These are phyloP conservation scores for Alethe diademata DNA, from an alignment of 2,113 vertebrate genomes.

Conservation along the genomic window DNA sequence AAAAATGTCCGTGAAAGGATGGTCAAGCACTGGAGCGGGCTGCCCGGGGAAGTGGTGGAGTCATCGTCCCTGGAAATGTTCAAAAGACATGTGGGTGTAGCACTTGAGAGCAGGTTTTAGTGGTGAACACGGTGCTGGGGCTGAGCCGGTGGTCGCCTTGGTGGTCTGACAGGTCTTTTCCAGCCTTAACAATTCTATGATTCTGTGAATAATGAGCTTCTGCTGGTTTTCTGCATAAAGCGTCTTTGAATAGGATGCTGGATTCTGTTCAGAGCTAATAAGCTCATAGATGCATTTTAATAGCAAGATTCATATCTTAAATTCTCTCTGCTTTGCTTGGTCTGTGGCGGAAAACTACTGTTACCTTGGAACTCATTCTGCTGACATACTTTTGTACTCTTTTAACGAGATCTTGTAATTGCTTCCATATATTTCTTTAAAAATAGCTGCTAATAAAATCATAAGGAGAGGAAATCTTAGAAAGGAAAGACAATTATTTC, in stretches of 20 bases:
- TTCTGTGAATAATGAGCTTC: background rate
- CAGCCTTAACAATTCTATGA: background rate
- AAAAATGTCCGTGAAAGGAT: background rate
- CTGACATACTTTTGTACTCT: background rate
- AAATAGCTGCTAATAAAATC: background rate
- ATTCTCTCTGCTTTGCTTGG: background rate
- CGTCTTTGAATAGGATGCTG: background rate
- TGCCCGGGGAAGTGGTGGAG: background rate
- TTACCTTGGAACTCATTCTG: background rate
- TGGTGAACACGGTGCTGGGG: background rate
- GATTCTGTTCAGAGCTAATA: background rate
- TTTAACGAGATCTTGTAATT: background rate
- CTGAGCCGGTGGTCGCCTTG: background rate
- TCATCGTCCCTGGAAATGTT: background rate
- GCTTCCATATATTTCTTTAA: background rate
- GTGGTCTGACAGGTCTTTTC: background rate
- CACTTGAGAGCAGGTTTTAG: background rate
- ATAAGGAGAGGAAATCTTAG: background rate
- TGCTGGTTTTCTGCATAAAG: background rate
- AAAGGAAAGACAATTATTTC: background rate
- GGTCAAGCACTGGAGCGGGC: background rate
- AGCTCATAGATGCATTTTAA: background rate
- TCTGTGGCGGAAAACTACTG: background rate
- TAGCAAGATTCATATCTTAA: background rate
- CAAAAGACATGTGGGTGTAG: rapidly evolving